Evolutionary conservation across 2,797 vertebrate genomes (phyloP), one percentile per base, ranked within the genome.

Genomic region (Pantherophis vulpinus): DNA sequence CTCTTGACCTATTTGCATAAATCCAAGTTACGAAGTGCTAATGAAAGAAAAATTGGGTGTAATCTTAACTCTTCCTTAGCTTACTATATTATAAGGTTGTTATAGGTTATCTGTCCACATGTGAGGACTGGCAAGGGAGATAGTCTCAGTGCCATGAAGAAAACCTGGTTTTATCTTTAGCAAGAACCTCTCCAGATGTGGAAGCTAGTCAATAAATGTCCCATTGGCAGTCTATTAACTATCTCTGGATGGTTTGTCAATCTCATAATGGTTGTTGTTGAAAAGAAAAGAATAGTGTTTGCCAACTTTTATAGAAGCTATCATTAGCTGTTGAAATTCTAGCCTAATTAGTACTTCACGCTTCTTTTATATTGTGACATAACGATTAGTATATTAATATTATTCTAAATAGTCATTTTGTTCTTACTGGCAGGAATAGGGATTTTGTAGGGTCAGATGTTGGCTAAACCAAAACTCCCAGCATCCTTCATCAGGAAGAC

Each of bases 151-250:
- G 96, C 74, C 96, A 95, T 87, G 87, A 92, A 93, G 83, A 95
- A 97, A 95, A 96, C 91, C 94, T 95, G 96, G 95, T 93, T 96
- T 96, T 95, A 90, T 96, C 98, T 98, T 97, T 97, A 97, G 97
- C 95, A 98, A 98, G 97, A 97, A 97, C 95, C 54, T 1, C 90
- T 86, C 93, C 90, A 96, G 97, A 96, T 97, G 96, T 97, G 97
- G 95, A 97, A 96, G 96, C 96, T 94, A 96, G 95, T 97, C 96
- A 95, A 97, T 97, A 97, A 88, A 94, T 94, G 94, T 96, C 96
- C 95, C 97, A 97, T 97, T 97, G 97, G 97, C 97, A 96, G 96
- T 54, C 96, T 97, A 95, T 93, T 95, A 96, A 96, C 95, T 94
- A 95, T 96, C 96, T 94, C 93, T 96, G 94, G 94, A 92, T 59